phyloP scores from a whole-genome alignment of 2,113 vertebrate genomes.

The Heterotilapia buettikoferi region DNA sequence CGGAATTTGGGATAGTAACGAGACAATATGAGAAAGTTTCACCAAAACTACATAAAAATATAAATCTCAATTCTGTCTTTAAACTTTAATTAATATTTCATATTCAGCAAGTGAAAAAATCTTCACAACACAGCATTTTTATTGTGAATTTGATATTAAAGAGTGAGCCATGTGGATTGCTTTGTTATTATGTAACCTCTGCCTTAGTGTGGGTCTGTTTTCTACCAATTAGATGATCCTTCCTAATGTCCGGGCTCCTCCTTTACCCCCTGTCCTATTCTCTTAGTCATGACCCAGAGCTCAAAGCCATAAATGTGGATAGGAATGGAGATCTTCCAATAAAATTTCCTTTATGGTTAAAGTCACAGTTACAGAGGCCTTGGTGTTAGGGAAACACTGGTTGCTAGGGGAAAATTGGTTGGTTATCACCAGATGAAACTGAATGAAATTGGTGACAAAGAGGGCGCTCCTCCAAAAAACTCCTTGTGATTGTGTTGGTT shows the following conservation, averaged over 20 bases:
- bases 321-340: background rate
- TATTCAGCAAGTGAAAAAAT: background rate
- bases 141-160: background rate
- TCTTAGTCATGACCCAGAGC: fast-evolving
- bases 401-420: fast-evolving
- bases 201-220: background rate
- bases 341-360: background rate
- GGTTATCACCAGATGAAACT: background rate
- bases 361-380: background rate
- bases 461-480: background rate
- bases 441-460: background rate
- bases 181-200: background rate
- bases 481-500: background rate
- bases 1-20: background rate
- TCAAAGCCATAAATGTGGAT: background rate
- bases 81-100: background rate
- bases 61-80: fast-evolving
- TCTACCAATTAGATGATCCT: background rate
- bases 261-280: background rate
- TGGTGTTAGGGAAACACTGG: background rate
- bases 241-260: background rate
- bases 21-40: background rate
- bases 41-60: background rate
- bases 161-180: background rate
- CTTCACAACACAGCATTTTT: background rate